Conservation (phyloP, 2,113 vertebrate genomes). For the Podarcis cretensis region DNA sequence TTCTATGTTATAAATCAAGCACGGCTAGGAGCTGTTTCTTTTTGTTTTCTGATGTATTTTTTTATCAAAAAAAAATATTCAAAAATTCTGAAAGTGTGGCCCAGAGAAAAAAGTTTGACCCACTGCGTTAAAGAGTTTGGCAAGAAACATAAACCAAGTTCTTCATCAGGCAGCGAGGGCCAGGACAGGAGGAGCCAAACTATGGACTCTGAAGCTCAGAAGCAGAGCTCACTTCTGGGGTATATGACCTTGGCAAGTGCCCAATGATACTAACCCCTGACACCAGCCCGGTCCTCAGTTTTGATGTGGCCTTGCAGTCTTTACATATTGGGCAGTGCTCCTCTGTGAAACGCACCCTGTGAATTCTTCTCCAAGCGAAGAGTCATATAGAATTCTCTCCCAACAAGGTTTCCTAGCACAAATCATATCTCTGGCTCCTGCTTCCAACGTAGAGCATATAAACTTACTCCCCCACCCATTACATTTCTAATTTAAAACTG, state of each 20-base stretch:
- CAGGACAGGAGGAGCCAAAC: background rate
- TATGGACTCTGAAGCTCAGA: too few species aligned
- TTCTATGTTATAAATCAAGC: too few species aligned
- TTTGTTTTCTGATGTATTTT: too few species aligned
- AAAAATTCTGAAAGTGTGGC: too few species aligned
- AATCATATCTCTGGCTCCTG: background rate
- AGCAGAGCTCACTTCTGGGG: background rate
- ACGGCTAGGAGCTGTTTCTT: too few species aligned
- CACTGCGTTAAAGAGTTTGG: too few species aligned
- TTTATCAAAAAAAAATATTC: too few species aligned
- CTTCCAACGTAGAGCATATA: background rate
- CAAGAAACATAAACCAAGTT: too few species aligned
- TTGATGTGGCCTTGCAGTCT: background rate
- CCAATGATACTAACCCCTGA: background rate
- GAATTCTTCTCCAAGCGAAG: background rate
- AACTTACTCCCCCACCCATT: slow-evolving; percentile 13
- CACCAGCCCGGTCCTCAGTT: background rate
- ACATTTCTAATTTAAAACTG: slow-evolving; percentile 49
- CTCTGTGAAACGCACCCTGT: background rate
- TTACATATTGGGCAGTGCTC: background rate
- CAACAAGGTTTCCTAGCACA: background rate
- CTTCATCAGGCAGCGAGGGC: background rate
- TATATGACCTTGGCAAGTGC: background rate
- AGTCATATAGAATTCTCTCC: background rate
- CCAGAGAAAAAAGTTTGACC: too few species aligned